Percentiles rank a stretch among this genome's conserved stretches.
These are phyloP conservation scores for Panagrolaimus sp. DNA, from an alignment of 1,140 invertebrate genomes.

Conservation along the genomic window DNA sequence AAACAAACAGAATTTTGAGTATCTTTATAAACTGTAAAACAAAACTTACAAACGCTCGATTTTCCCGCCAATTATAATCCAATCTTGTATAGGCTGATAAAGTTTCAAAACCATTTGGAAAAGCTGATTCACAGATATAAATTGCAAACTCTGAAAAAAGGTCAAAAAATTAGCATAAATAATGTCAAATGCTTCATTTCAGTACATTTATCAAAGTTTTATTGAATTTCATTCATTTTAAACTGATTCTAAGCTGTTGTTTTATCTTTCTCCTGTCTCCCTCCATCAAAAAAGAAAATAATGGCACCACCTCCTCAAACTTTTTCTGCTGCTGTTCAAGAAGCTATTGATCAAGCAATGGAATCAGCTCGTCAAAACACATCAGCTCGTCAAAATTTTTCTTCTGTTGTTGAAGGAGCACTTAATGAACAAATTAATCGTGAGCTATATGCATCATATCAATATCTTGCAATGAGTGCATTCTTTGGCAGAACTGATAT, in stretches of 20 bases:
- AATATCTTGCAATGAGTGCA: conserved; percentile 71
- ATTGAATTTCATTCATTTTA: no score
- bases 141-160: conserved; percentile 40
- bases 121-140: conserved; percentile 32
- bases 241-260: no score
- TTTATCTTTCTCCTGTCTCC: no score
- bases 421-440: conserved; percentile 81
- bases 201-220: no score
- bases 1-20: background rate
- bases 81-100: conserved; percentile 32
- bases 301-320: conserved; percentile 67
- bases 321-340: conserved; percentile 71
- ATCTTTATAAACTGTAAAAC: background rate
- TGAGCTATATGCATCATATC: conserved; percentile 76
- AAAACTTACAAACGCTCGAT: conserved; percentile 20
- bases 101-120: conserved; percentile 30
- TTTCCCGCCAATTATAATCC: conserved; percentile 33
- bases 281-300: no score
- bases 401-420: conserved; percentile 68
- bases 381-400: conserved; percentile 71
- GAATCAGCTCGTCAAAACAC: no score
- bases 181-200: no score
- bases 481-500: conserved; percentile 75
- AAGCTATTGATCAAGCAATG: conserved; percentile 75
- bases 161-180: no score